Evolutionary conservation across 2,888 invertebrate genomes (phyloP).

Genomic region (Anaspis maculata): DNA sequence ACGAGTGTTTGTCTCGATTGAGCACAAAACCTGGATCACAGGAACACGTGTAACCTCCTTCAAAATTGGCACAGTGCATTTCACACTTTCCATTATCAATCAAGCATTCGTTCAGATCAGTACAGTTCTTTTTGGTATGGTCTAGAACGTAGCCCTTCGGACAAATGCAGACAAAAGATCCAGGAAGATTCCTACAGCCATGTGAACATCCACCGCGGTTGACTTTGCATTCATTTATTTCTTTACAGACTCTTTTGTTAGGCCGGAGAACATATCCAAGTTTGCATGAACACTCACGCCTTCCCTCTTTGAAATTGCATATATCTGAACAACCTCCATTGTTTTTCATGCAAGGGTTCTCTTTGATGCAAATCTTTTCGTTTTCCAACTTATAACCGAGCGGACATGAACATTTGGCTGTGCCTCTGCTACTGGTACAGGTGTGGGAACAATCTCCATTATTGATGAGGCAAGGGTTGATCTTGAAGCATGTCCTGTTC

Average conservation of each 20-base stretch:
- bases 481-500: conserved; percentile 34
- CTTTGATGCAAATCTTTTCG: conserved; percentile 33
- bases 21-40: conserved; percentile 41
- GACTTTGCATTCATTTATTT: conserved; percentile 50
- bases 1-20: conserved; percentile 23
- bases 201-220: conserved; percentile 57
- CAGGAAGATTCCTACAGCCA: conserved; percentile 48
- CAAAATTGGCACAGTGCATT: conserved; percentile 43
- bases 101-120: conserved; percentile 41
- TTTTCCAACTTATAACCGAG: conserved; percentile 32
- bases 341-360: conserved; percentile 40
- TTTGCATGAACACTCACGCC: conserved; percentile 46
- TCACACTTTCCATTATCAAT: conserved; percentile 40
- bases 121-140: conserved; percentile 32
- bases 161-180: conserved; percentile 46
- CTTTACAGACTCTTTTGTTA: conserved; percentile 41
- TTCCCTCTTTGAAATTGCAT: conserved; percentile 45
- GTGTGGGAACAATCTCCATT: conserved; percentile 46
- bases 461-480: conserved; percentile 40
- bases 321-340: conserved; percentile 46
- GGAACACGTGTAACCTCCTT: conserved; percentile 45
- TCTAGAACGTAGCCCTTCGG: conserved; percentile 39
- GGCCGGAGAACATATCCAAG: conserved; percentile 37
- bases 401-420: conserved; percentile 46
- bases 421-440: conserved; percentile 45